Conservation (phyloP, 2,888 invertebrate genomes). For the Melitaea athalia region DNA sequence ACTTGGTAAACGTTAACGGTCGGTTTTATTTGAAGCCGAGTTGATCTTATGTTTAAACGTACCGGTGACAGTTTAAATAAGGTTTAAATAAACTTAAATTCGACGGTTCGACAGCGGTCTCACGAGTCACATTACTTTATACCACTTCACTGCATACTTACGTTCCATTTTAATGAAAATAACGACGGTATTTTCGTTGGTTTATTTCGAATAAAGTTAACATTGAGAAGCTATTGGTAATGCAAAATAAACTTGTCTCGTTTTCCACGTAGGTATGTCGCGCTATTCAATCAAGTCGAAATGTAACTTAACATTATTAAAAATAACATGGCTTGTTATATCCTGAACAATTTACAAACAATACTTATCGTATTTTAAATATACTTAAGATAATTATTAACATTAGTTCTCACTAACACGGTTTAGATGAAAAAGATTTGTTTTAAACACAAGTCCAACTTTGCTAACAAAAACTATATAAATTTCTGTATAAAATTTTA, state of each 20-base stretch:
- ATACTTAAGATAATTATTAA: background rate
- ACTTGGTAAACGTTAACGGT: conserved; percentile 64
- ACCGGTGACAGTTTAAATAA: conserved; percentile 57
- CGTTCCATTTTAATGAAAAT: conserved; percentile 57
- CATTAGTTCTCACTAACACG: no score
- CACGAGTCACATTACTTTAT: conserved; percentile 59
- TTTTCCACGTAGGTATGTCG: conserved; percentile 12
- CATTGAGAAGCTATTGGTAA: conserved; percentile 38
- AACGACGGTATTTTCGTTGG: conserved; percentile 35
- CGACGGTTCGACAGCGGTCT: conserved; percentile 50
- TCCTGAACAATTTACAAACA: background rate
- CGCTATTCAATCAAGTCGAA: conserved; percentile 23
- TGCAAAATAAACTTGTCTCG: conserved; percentile 37
- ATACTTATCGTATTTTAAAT: background rate
- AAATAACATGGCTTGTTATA: background rate
- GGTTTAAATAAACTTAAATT: conserved; percentile 58
- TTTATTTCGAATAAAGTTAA: conserved; percentile 40
- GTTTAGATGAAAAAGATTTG: no score
- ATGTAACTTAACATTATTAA: conserved; percentile 6
- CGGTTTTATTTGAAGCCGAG: conserved; percentile 57
- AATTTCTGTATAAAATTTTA: no score
- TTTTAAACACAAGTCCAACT: no score
- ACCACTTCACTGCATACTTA: conserved; percentile 56
- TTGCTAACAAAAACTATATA: no score
- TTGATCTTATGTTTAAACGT: conserved; percentile 56